Base-by-base conservation (phyloP, 2,113 vertebrate genomes). In the Nettapus auritus region DNA sequence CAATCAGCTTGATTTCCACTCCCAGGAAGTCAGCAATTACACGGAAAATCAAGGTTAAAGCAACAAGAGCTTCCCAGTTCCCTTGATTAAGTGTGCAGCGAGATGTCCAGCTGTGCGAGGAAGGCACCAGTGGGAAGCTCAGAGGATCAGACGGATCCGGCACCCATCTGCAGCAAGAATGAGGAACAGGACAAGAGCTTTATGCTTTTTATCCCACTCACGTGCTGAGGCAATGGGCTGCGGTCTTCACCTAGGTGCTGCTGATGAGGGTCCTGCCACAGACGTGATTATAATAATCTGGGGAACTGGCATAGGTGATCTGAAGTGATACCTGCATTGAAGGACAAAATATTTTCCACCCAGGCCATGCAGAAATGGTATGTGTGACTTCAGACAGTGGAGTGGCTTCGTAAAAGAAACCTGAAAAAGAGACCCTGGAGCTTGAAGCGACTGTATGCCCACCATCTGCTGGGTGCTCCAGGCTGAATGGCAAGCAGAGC, bases 141-240 rank as follows among this genome's bases (percentile, higher is more conserved):
- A 26, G 74, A 67, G 42, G 20, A 26, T 75, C 33, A 53, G 52
- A 64, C 86, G 70, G 38, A 21, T 56, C 38, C 7, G 16, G 23
- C 69, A 87, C 53, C 90, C 13, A 5, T 6, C 63, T 55, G 40
- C 82, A 84, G 76, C 25, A 64, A 59, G 63, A 84, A 74, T 0
- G 33, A 82, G 48, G 18, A 79, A 10, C 19, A 74, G 59, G 83
- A 18, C 13, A 40, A 21, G 77, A 31, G 22, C 21, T 62, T 5
- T n/a, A 18, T 0, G 5, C 4, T 26, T 81, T 90, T 71, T 59
- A 42, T 46, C 22, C 34, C 36, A 55, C 95, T 93, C 86, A 98
- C 97, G 57, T 22, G 29, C 95, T 86, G 79, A 98, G 93, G 52
- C 98, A 98, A 91, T 98, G 98, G 40, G 98, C 98, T 59, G 97